Conservation (phyloP, 2,797 vertebrate genomes). For the Coluber constrictor region DNA sequence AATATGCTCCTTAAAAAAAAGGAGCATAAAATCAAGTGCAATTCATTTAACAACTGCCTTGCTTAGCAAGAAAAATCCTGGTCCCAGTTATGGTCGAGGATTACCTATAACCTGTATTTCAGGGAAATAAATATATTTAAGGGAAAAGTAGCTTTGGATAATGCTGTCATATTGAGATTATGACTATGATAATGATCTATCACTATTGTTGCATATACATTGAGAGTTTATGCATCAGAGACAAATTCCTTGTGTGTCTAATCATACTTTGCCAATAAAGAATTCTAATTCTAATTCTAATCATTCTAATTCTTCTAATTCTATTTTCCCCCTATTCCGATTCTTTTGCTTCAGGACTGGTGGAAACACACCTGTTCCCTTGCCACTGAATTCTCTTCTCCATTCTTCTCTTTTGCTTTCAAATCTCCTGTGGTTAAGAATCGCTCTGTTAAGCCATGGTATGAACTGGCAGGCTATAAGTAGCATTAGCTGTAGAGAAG, state of each 20-base stretch:
- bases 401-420: background rate
- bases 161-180: background rate
- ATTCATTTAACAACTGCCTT: background rate
- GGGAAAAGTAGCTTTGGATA: background rate
- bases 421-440: background rate
- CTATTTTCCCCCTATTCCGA: background rate
- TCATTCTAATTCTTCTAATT: background rate
- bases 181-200: background rate
- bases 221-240: background rate
- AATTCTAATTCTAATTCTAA: background rate
- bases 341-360: background rate
- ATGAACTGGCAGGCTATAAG: no score
- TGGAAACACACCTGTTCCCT: background rate
- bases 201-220: background rate
- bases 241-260: background rate
- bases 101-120: background rate
- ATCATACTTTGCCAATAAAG: background rate
- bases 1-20: background rate
- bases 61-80: background rate
- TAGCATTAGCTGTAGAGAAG: background rate
- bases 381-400: background rate
- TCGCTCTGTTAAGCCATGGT: background rate
- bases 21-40: background rate
- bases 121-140: background rate
- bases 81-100: background rate